These are phyloP conservation scores for Nemapogon koenigi DNA, from an alignment of 2,888 invertebrate species.

Conservation along the genomic window DNA sequence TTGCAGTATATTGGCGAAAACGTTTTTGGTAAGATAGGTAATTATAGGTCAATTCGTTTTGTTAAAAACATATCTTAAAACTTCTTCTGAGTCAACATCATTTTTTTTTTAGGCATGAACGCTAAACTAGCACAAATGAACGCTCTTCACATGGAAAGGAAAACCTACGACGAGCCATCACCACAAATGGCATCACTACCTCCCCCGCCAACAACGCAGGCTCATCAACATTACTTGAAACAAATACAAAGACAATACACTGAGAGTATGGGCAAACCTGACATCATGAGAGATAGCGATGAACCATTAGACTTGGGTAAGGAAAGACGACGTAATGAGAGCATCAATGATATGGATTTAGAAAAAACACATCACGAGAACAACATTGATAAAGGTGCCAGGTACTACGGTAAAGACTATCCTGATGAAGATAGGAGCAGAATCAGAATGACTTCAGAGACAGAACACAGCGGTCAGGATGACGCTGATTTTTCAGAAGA, in stretches of 20 bases:
- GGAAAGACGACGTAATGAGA: conserved; percentile 45
- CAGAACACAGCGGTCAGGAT: conserved; percentile 41
- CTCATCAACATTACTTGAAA: conserved; percentile 68
- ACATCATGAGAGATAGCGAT: conserved; percentile 58
- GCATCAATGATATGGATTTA: conserved; percentile 41
- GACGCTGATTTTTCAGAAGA: conserved; percentile 58
- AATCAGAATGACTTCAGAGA: too few species aligned
- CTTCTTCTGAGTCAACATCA: too few species aligned
- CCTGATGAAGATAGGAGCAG: conserved; percentile 36
- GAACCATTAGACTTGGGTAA: conserved; percentile 64
- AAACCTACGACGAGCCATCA: conserved; percentile 64
- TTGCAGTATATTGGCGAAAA: conserved; percentile 88
- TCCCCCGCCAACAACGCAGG: conserved; percentile 52
- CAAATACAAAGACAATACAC: conserved; percentile 69
- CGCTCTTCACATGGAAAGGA: conserved; percentile 61
- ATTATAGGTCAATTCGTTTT: background rate
- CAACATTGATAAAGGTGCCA: conserved; percentile 52
- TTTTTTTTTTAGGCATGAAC: conserved; percentile 67
- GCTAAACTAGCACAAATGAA: conserved; percentile 81
- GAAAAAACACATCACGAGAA: conserved; percentile 54
- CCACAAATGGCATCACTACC: conserved; percentile 62
- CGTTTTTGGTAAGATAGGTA: conserved; percentile 64
- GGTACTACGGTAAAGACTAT: conserved; percentile 40
- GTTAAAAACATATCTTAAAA: too few species aligned
- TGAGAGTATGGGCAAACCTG: conserved; percentile 60